Conservation (phyloP, 2,113 vertebrate species). For the Microcebus tavaratra region DNA sequence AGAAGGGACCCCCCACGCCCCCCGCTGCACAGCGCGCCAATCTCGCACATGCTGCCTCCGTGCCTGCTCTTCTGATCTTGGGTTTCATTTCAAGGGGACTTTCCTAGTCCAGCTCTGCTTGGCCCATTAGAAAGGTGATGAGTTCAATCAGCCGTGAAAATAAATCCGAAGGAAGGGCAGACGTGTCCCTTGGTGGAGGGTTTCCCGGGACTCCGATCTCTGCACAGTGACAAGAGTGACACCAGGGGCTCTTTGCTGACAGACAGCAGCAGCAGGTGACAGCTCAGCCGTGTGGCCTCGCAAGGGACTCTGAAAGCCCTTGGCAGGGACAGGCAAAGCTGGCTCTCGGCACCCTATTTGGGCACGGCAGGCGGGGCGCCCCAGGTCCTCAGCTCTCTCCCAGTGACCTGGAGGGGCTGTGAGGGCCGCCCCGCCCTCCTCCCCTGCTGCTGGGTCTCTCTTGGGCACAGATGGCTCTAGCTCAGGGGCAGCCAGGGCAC, state of each 20-base stretch:
- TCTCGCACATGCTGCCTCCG: neutral
- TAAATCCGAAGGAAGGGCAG: neutral
- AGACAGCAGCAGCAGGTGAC: neutral
- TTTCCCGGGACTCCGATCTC: neutral
- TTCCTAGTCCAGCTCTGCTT: neutral
- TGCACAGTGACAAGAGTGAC: neutral
- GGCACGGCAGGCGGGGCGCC: neutral
- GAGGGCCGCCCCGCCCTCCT: neutral
- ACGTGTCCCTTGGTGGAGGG: neutral
- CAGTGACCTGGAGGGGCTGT: neutral
- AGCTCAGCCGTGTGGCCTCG: neutral
- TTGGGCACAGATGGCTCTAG: constrained; percentile 68
- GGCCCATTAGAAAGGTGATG: neutral
- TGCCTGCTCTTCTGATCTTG: neutral
- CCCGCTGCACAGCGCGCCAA: rapidly evolving
- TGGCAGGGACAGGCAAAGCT: neutral
- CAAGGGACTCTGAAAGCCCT: neutral
- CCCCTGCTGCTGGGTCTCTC: constrained; percentile 28
- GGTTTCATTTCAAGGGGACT: neutral
- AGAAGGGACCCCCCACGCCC: neutral
- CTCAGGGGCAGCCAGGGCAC: constrained; percentile 59
- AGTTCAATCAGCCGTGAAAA: neutral
- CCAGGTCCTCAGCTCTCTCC: neutral
- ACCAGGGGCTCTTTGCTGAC: neutral
- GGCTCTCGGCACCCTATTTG: neutral